Evolutionary conservation across 2,113 vertebrate species (phyloP).

Genomic region (Rhinoptilus africanus): DNA sequence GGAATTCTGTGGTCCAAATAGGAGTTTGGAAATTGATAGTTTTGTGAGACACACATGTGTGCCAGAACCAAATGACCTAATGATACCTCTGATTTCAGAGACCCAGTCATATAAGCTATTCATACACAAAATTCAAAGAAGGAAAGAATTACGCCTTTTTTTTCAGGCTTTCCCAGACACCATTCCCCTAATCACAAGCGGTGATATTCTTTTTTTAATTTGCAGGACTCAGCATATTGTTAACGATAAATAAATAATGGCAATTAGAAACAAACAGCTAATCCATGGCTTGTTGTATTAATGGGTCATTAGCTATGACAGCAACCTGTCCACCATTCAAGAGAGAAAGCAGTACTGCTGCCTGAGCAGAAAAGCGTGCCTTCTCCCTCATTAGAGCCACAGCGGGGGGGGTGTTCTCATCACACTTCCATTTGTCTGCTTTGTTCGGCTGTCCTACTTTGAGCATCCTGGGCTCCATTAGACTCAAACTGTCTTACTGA

Average conservation of each 20-base stretch:
- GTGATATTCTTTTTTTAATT: background rate
- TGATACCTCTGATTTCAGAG: background rate
- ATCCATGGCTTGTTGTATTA: background rate
- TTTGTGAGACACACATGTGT: background rate
- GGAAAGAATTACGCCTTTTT: background rate
- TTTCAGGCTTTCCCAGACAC: background rate
- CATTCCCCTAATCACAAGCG: background rate
- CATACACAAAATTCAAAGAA: background rate
- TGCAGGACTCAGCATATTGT: background rate
- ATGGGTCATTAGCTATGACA: constrained; percentile 6
- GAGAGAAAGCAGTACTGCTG: background rate
- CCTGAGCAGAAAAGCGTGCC: background rate
- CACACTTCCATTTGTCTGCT: constrained; percentile 28
- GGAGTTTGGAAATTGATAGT: background rate
- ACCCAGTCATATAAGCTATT: background rate
- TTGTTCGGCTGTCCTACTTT: constrained; percentile 17
- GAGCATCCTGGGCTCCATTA: constrained; percentile 11
- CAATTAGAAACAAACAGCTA: constrained; percentile 13
- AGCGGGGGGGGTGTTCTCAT: background rate
- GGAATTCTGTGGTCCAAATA: background rate
- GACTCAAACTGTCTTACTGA: background rate
- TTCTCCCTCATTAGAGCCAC: constrained; percentile 35
- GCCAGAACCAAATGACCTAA: background rate
- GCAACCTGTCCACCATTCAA: background rate
- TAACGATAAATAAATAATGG: background rate